Base-by-base conservation (phyloP, 2,888 invertebrate species). In the Ceramica pisi region DNA sequence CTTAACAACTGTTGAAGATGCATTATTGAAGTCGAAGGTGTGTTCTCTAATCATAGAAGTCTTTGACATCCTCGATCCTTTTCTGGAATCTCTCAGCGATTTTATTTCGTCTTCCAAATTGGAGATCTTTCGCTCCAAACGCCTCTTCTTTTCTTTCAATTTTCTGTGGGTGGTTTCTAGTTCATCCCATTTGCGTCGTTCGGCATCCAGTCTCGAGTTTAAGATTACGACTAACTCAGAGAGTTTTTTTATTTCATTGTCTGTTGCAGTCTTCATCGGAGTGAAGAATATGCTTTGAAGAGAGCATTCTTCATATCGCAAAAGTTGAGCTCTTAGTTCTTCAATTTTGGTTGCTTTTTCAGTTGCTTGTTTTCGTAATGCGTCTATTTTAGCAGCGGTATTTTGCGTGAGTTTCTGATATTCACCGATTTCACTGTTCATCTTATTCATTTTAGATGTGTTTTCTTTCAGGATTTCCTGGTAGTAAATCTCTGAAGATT, bases 171-270 rank as follows among this genome's bases (percentile, higher is more conserved):
- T 93, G 1, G 92, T 84, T 86, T 97, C 97, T 21, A 97, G 87
- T 81, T 96, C 97, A 14, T 96, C 96, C 85, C 95, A 96, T 86
- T 96, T 97, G 60, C 94, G 96, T 78, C 97, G 95, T 87, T 97
- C 97, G 10, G 91, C 87, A 64, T 97, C 96, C 50, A 97, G 81
- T 78, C 97, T 96, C 41, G 94, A 92, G 83, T 97, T 97, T 51
- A 97, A 90, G 0, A 95, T 93, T 9, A 96, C 91, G 0, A 97
- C 94, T 56, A 97, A 89, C 71, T 97, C 97, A 2, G 97, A 89
- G 6, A 97, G 90, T 61, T 96, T 94, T 71, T 96, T 93, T 21
- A 97, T 96, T 92, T 97, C 97, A 57, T 96, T 97, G 87, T 97
- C 97, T 0, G 97, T 96, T 0, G 96, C 96, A 6, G 96, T 94